phyloP scores from a whole-genome alignment of 2,797 vertebrate species.

The Staurois parvus region DNA sequence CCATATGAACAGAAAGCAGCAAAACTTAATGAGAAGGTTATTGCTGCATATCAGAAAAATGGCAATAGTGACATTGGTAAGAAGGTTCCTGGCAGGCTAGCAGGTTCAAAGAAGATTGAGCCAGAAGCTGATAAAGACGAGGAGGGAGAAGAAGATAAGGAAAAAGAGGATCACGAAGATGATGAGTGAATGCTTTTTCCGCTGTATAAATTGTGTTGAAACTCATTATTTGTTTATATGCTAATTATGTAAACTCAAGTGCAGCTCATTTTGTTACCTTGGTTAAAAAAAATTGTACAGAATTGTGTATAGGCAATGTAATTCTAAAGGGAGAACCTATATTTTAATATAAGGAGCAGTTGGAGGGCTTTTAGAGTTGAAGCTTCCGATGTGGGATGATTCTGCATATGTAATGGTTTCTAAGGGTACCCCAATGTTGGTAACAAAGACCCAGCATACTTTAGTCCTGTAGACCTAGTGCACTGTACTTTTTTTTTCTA shows the following conservation, averaged over 20 bases:
- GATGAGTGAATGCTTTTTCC: conserved; percentile 82
- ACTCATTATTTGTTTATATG: conserved; percentile 78
- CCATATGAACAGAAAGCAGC: conserved; percentile 90
- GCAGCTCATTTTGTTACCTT: conserved; percentile 84
- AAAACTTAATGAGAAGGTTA: conserved; percentile 94
- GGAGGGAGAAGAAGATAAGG: conserved; percentile 88
- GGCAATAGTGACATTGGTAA: conserved; percentile 85
- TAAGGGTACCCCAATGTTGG: conserved; percentile 68
- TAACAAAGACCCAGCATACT: conserved; percentile 70
- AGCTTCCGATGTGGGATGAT: conserved; percentile 79
- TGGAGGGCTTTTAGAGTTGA: conserved; percentile 77
- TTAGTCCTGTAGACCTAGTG: conserved; percentile 78
- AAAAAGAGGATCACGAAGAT: conserved; percentile 88
- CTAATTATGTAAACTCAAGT: conserved; percentile 90
- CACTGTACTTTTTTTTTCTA: conserved; percentile 70
- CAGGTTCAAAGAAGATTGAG: conserved; percentile 75
- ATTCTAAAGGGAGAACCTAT: conserved; percentile 83
- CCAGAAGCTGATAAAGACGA: conserved; percentile 89
- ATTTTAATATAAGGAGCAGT: conserved; percentile 82
- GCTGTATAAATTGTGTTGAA: conserved; percentile 77
- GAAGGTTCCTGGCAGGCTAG: conserved; percentile 91
- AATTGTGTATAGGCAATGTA: conserved; percentile 85
- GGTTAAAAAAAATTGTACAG: conserved; percentile 86
- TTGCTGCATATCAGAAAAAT: conserved; percentile 91
- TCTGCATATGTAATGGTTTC: conserved; percentile 83